Evolutionary conservation across 2,113 vertebrate species (phyloP).

Genomic region (Dipodomys spectabilis): DNA sequence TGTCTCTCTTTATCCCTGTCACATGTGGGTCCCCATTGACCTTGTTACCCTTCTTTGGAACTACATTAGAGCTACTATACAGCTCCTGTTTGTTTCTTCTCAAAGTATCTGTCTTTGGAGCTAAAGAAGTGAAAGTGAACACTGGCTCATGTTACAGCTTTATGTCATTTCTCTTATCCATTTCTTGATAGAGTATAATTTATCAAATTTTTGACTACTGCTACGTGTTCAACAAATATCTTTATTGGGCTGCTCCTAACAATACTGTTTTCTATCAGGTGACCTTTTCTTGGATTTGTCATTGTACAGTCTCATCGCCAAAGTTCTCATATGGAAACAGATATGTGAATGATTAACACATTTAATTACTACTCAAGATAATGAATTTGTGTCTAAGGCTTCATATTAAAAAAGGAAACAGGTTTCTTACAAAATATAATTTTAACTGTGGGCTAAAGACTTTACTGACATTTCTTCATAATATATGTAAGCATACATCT

Average conservation of each 20-base stretch:
- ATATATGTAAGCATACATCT: neutral
- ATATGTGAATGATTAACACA: constrained; percentile 51
- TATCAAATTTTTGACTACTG: neutral
- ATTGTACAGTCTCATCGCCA: neutral
- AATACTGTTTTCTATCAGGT: constrained; percentile 40
- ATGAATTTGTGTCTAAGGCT: constrained; percentile 44
- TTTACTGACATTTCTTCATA: constrained; percentile 38
- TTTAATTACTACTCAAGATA: constrained; percentile 55
- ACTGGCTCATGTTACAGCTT: neutral
- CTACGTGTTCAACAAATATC: neutral
- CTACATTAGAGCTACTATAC: neutral
- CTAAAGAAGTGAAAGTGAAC: neutral
- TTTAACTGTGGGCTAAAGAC: constrained; percentile 42
- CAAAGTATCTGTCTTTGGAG: constrained; percentile 7
- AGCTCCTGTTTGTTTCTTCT: constrained; percentile 18
- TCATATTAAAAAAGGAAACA: constrained; percentile 41
- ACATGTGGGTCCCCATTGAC: neutral
- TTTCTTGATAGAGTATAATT: constrained; percentile 40
- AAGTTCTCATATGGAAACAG: constrained; percentile 22
- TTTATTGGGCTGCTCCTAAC: neutral
- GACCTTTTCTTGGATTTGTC: constrained; percentile 51
- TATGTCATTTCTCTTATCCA: constrained; percentile 24
- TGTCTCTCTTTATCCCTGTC: neutral
- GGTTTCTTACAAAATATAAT: constrained; percentile 13
- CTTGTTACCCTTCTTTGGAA: neutral